A percentile compares a stretch with the other conserved stretches of the same genome.
Conservation (phyloP, 2,113 vertebrate species). For the Dromaius novaehollandiae region DNA sequence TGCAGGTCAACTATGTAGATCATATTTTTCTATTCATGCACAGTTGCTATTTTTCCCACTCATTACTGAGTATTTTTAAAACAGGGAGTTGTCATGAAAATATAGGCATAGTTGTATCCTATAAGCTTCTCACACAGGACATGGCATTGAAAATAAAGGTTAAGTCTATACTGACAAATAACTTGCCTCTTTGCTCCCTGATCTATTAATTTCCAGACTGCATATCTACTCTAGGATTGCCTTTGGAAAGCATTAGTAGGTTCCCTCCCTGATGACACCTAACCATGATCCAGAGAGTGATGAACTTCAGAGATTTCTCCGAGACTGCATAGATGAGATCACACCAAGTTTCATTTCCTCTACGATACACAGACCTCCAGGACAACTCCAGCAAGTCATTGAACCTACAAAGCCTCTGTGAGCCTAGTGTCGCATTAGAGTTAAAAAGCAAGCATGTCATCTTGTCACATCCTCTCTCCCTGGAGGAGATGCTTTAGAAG, state of each 20-base stretch:
- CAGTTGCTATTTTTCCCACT: background rate
- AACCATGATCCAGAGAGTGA: background rate
- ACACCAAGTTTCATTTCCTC: background rate
- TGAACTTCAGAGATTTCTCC: background rate
- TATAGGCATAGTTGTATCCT: background rate
- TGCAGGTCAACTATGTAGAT: background rate
- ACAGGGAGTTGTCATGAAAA: background rate
- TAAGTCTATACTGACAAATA: background rate
- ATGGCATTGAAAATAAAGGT: background rate
- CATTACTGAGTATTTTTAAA: background rate
- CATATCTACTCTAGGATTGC: background rate
- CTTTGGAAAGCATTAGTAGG: background rate
- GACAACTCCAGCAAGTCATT: background rate
- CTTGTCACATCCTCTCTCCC: background rate
- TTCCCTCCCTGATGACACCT: background rate
- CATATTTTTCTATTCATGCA: background rate
- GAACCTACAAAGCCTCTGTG: background rate
- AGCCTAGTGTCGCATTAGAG: background rate
- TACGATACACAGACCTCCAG: background rate
- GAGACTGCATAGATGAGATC: background rate
- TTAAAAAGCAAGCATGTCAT: background rate
- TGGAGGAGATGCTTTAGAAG: background rate
- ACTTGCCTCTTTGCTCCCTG: background rate
- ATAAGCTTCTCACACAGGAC: background rate
- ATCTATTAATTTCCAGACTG: background rate